Base-by-base conservation (phyloP, 1,140 invertebrate genomes). In the Achatina immaculata region DNA sequence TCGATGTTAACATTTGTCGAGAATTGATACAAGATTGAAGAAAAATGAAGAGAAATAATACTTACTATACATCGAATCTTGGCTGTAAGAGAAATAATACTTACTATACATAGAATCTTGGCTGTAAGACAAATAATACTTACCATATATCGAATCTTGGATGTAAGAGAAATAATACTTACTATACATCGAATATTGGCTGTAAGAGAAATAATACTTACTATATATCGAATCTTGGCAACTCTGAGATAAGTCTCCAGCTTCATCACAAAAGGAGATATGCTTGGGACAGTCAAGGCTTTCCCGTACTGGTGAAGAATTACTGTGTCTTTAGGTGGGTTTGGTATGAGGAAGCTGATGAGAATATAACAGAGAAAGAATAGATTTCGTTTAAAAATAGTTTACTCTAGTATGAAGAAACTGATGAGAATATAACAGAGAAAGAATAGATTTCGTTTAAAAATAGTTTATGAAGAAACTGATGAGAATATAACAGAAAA, bases 261-360 rank as follows among this genome's bases (percentile, higher is more conserved):
- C 66, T 88, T 88, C 0, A 88, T 45, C 34, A 81, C 82, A 76
- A 86, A 88, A 3, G 88, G 88, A 16, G 87, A 88, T 1, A 87
- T 74, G 31, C 76, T 82, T 34, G 86, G 85, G 14, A 48, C 83
- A n/a, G 76, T 28, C 34, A 58, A 38, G 1, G 80, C 83, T 16
- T 72, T 43, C 6, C 83, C 82, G 3, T 81, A 78, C 65, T 86
- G 85, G 66, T 78, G 77, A 21, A 78, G 77, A 14, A 78, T 51
- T 19, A 78, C 77, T 9, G 77, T 78, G 40, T 69, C 77, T 69
- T 45, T 68, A 11, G 77, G 77, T 45, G 66, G 24, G 77, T 69
- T 40, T 19, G 16, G 4, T 28, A 66, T 42, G 4, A 40, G 9
- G 42, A 40, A 77, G 36, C 75, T 65, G 31, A 6, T 28, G n/a